Conservation (phyloP, 2,797 vertebrate genomes). For the Cirrhinus mrigala region DNA sequence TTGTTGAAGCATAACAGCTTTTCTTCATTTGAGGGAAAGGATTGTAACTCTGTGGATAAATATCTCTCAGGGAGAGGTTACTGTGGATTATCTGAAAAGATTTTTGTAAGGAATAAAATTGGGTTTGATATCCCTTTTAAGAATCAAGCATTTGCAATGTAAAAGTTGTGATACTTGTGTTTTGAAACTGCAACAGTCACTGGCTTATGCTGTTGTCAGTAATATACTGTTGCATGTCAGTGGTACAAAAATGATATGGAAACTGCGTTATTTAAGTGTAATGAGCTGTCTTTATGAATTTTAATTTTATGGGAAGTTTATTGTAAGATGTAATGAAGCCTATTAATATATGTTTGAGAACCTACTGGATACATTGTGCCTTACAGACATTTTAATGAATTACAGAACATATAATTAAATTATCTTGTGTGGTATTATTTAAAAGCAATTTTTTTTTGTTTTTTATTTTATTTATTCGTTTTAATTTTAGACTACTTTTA, state of each 20-base stretch:
- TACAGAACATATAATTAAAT: not conserved
- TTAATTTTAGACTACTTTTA: not conserved
- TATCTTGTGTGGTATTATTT: not conserved
- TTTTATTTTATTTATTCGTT: not conserved
- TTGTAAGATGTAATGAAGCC: not conserved
- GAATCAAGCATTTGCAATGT: constrained; percentile 14
- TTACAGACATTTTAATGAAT: constrained; percentile 19
- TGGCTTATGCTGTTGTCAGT: not conserved
- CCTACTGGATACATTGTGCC: constrained; percentile 17
- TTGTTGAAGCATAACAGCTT: not conserved
- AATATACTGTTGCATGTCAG: not conserved
- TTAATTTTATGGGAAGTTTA: not conserved
- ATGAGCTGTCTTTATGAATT: constrained; percentile 1
- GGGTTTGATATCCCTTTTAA: constrained; percentile 23
- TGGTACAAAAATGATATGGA: not conserved
- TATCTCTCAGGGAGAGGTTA: constrained; percentile 49
- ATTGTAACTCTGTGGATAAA: constrained; percentile 24
- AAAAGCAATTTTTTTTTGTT: not conserved
- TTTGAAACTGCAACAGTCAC: constrained; percentile 1
- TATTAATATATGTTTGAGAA: not conserved
- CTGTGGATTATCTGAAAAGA: constrained; percentile 12
- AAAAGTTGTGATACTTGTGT: not conserved
- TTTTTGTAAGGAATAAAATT: constrained; percentile 15
- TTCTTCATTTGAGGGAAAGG: constrained; percentile 33
- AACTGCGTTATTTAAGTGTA: constrained; percentile 20